Base-by-base conservation (phyloP, 2,113 vertebrate genomes). In the Calyptomena viridis region DNA sequence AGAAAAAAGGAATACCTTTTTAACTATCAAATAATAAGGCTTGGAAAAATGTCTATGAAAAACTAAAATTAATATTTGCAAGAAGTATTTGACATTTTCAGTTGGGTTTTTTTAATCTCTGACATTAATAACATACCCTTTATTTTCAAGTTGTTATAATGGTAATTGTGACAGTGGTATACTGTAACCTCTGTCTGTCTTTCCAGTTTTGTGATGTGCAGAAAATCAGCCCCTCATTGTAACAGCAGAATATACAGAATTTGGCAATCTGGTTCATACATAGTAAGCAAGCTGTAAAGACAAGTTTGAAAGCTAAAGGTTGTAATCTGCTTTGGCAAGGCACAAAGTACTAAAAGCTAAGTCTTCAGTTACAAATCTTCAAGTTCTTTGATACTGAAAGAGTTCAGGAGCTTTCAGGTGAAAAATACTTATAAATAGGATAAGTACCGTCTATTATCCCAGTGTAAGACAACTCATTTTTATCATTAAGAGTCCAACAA, bases 201-300 rank as follows among this genome's bases (percentile, higher is more conserved):
- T 79, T 75, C 75, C 35, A 42, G 22, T 72, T 77, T 87, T 55
- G 31, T n/a, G 10, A 56, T 46, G 28, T 76, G 25, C 62, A 69
- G 20, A 81, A 80, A 53, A 46, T 30, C 0, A 0, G 35, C 2
- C 11, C 30, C 4, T 5, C 9, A 52, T 68, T 58, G 19, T 49
- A 77, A 28, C 11, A 80, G 28, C n/a, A 67, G 53, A 90, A 39
- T 49, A 56, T 76, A 28, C 8, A 68, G 35, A 62, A 71, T 74
- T 85, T 93, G 50, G 24, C 50, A 69, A 23, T 75, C 22, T 62
- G 20, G 10, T 87, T 90, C 31, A 46, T 31, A 37, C 37, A 30
- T 28, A 49, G 60, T 60, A 31, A 84, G 49, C 37, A 62, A 72
- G 7, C 6, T 67, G 30, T 82, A 89, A 72, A 67, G 12, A 24